Base-by-base conservation (phyloP, 2,888 invertebrate species). In the Arctia plantaginis region DNA sequence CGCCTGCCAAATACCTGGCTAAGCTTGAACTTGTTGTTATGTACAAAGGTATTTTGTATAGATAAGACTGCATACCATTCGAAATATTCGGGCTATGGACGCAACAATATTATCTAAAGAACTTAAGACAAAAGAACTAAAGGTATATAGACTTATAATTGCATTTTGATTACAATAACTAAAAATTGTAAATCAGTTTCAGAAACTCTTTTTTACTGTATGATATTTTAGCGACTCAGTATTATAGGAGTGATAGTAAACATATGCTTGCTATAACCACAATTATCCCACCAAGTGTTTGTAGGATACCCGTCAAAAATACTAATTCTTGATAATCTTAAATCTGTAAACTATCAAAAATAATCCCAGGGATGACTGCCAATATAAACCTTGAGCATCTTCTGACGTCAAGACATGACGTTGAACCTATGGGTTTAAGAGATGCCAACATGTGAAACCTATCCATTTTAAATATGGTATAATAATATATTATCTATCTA, bases 1-100 rank as follows among this genome's bases (percentile, higher is more conserved):
- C 72, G 75, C 77, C 82, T 92, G 93, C 92, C 93, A 93, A 92
- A 87, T 87, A 80, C 74, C 83, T 83, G 65, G 72, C 77, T 80
- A 83, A 80, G 80, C 77, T 78, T 86, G 87, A 87, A 88, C 85
- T 86, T 89, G 80, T 72, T 66, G 73, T 81, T 82, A 66, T 47
- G 35, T 72, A 55, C 4, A 6, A 55, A 69, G n/a, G 7, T 55
- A 69, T 51, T 39, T 55, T 55, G 18, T 69, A 55, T 55, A 69
- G 8, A 39, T 3, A 51, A n/a, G 35, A 13, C 62, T 18, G 27
- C 62, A 62, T 62, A 62, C 30, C 62, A 30, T 18, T 30, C 62
- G 27, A 27, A 30, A 18, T 18, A 18, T 62, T 30, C 27, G 2
- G 18, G 8, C 23, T 23, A n/a, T 51, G 10, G 23, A 51, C 23